Base-by-base conservation (phyloP, 2,888 invertebrate genomes). In the Corythucha ciliata region DNA sequence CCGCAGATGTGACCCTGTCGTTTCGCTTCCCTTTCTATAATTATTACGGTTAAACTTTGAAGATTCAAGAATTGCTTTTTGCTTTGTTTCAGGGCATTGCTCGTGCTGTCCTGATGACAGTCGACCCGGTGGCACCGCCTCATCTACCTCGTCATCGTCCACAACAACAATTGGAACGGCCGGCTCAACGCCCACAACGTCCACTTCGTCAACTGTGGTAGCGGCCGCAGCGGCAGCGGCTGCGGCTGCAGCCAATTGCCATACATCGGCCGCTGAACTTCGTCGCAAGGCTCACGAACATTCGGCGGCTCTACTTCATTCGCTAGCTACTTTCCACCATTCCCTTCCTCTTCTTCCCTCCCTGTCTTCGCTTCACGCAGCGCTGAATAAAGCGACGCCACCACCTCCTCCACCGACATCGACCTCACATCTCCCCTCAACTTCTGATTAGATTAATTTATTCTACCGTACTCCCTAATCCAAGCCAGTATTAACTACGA, bases 271-370 rank as follows among this genome's bases (percentile, higher is more conserved):
- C 18, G 92, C 92, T 1, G 93, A 93, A 63, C 73, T 94, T 36
- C 75, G 93, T 6, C 78, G 93, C 48, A 91, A 92, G 67, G 93
- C 93, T 1, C 89, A 93, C 68, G 93, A 94, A 66, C 93, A 94
- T 68, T 88, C 91, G 1, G 92, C 93, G 1, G 91, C 92, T 0
- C 70, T 89, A 25, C 60, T 63, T 18, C 63, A 63, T 84, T 85
- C 65, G 80, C 80, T 29, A 68, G 72, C 69, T 71, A 46, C 49
- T 26, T 56, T 56, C 47, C 56, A 56, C 45, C 52, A 52, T 34
- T 54, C 53, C 78, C 55, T 63, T 25, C 65, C 63, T 12, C 58
- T 61, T 44, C 55, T 64, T 39, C 63, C 64, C 6, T 63, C 64
- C n/a, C 57, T 64, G 29, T 63, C 62, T 46, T 62, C 58, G 53